These are phyloP conservation scores for Ictidomys tridecemlineatus DNA, from an alignment of 2,113 vertebrate species.

Conservation along the genomic window DNA sequence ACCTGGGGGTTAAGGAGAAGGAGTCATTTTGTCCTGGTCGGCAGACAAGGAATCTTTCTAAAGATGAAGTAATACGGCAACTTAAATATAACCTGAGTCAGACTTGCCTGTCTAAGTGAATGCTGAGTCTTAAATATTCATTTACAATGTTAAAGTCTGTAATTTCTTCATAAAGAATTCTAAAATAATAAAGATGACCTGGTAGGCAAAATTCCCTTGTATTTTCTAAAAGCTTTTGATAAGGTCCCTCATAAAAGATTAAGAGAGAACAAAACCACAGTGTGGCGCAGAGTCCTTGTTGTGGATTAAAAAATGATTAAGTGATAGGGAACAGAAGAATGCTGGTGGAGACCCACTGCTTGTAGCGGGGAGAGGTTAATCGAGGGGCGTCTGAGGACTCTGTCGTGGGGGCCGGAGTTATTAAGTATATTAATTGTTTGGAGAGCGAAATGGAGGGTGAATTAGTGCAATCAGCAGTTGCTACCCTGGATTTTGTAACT, in stretches of 20 bases:
- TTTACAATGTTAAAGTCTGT: conserved; percentile 70
- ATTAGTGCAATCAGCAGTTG: neutral
- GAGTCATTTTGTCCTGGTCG: neutral
- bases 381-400: conserved; percentile 71
- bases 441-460: conserved; percentile 64
- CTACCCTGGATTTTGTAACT: conserved; percentile 40
- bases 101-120: conserved; percentile 8
- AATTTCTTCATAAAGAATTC: conserved; percentile 83
- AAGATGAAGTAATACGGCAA: neutral
- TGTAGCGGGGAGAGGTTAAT: conserved; percentile 68
- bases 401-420: conserved; percentile 60
- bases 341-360: conserved; percentile 57
- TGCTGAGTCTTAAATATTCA: conserved; percentile 70
- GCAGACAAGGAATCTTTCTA: neutral
- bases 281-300: conserved; percentile 75
- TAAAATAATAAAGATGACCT: conserved; percentile 83
- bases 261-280: conserved; percentile 83
- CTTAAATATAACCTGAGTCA: conserved; percentile 10
- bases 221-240: conserved; percentile 84
- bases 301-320: conserved; percentile 82
- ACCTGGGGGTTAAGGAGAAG: neutral
- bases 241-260: conserved; percentile 83
- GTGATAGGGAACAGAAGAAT: conserved; percentile 66
- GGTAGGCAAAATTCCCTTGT: conserved; percentile 80
- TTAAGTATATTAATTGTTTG: conserved; percentile 79